Percentiles rank a stretch among this genome's conserved stretches.
Evolutionary conservation across 2,888 invertebrate species (phyloP).

Genomic region (Minunthozetes semirufus): DNA sequence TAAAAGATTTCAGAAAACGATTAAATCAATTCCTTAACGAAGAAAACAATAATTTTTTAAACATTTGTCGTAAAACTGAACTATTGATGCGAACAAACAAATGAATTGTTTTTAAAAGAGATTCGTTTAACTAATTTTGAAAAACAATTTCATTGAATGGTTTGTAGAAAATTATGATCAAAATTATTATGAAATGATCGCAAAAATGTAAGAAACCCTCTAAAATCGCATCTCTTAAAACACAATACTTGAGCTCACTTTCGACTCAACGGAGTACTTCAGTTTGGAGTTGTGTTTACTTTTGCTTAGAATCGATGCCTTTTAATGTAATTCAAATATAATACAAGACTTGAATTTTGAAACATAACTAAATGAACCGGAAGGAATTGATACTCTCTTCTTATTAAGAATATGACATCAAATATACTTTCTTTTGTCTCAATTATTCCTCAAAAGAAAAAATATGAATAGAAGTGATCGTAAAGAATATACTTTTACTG

Average conservation of each 20-base stretch:
- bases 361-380: not conserved
- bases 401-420: not conserved
- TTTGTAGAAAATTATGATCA: no score
- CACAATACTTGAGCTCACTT: no score
- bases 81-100: not conserved
- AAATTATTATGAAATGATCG: no score
- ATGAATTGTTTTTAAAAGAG: not conserved
- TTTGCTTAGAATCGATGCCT: no score
- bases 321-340: no score
- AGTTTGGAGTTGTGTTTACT: no score
- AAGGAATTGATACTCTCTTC: not conserved
- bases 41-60: slow-evolving; percentile 1
- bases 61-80: not conserved
- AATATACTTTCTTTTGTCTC: slow-evolving; percentile 1
- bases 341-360: not conserved
- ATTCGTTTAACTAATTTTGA: no score
- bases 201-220: no score
- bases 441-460: not conserved
- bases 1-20: not conserved
- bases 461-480: not conserved
- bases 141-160: no score
- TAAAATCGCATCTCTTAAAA: no score
- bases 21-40: not conserved
- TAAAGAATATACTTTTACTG: not conserved
- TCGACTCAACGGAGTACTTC: no score